phyloP scores from a whole-genome alignment of 2,888 invertebrate species.

The Thumatha senex region DNA sequence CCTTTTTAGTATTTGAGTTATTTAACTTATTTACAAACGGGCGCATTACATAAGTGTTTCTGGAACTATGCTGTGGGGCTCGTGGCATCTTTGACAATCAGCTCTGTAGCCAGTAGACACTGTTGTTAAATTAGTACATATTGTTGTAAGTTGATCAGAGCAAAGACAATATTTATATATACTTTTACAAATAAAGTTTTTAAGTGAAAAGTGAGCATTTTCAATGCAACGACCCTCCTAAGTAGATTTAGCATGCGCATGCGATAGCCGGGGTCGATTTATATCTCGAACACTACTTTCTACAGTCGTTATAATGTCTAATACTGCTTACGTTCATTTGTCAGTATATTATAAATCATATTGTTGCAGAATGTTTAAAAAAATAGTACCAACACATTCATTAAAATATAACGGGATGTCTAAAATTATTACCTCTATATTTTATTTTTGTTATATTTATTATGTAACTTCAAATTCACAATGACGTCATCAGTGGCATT shows the following conservation, averaged over 20 bases:
- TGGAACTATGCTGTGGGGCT: background rate
- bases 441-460: no score
- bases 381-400: no score
- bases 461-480: no score
- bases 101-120: conserved; percentile 34
- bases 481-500: no score
- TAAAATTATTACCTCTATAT: no score
- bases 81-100: conserved; percentile 23
- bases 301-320: no score
- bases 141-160: conserved; percentile 41
- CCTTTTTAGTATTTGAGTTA: background rate
- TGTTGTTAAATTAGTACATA: conserved; percentile 42
- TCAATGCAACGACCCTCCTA: conserved; percentile 60
- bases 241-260: conserved; percentile 26
- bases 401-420: no score
- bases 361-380: no score
- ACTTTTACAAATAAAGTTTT: conserved; percentile 71
- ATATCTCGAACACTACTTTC: no score
- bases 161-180: conserved; percentile 65
- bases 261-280: conserved; percentile 3
- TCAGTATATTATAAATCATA: no score
- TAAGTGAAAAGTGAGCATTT: conserved; percentile 69
- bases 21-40: background rate
- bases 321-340: no score
- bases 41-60: background rate